Base-by-base conservation (phyloP, 2,113 vertebrate species). In the Emydura subglobosa region DNA sequence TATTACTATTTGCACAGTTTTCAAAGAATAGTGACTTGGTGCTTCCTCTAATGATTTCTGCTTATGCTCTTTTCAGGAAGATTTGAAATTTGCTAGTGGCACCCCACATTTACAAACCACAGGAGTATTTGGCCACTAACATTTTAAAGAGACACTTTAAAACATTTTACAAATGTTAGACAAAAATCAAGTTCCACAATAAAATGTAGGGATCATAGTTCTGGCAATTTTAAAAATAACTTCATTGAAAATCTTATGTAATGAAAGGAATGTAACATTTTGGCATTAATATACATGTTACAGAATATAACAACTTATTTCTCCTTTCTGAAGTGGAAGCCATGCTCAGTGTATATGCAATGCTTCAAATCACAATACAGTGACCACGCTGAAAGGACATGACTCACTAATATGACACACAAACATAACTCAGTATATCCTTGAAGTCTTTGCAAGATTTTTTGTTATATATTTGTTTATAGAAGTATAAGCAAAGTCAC, bases 31-130 rank as follows among this genome's bases (percentile, higher is more conserved):
- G 74, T 2, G 13, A 24, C 54, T 78, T 55, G 27, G n/a, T 65
- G 22, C 1, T 80, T 51, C 47, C 3, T 13, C 55, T 68, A 31
- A 47, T 78, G 19, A 55, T n/a, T 44, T 0, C 0, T 1, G 4
- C 7, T 25, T 21, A 91, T 3, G 1, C n/a, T 5, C 39, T 65
- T 29, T 68, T 44, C 55, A 44, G 10, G 51, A 44, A 17, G 10
- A 19, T 81, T 49, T 27, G 6, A 55, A 27, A 29, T 25, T 78
- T 78, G 25, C 6, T 25, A 78, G 74, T 29, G 42, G 74, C 42
- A 27, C 10, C 27, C 25, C 12, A 78, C 24, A 29, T 14, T 12
- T 11, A 47, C 74, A 78, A 47, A 9, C 25, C 24, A 27, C 11
- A 76, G 72, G 72, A 76, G 72, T 74, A 76, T 42, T 76, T 6